These are phyloP conservation scores for Leptoclinus maculatus DNA, from an alignment of 2,797 vertebrate species.

Conservation along the genomic window DNA sequence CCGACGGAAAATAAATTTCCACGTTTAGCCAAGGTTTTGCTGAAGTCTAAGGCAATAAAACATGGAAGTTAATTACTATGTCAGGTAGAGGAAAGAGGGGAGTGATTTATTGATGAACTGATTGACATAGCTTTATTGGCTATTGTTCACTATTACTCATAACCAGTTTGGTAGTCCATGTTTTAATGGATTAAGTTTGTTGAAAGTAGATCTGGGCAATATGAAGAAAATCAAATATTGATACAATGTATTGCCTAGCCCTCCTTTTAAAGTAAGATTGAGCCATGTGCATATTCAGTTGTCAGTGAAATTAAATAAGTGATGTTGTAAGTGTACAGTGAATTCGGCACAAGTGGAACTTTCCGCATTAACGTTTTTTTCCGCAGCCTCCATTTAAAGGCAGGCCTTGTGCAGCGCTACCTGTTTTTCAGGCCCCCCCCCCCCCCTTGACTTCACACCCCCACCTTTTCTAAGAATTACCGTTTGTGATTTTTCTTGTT, in stretches of 20 bases:
- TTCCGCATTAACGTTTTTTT: constrained; percentile 9
- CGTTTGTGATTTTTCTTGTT: constrained; percentile 74
- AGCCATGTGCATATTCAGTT: neutral
- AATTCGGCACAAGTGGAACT: neutral
- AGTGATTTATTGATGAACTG: neutral
- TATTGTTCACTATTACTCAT: neutral
- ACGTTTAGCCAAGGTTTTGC: neutral
- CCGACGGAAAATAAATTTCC: neutral
- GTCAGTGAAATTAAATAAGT: neutral
- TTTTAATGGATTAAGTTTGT: neutral
- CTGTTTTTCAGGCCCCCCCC: constrained; percentile 64
- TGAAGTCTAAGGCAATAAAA: neutral
- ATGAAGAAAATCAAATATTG: neutral
- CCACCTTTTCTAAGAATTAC: constrained; percentile 44
- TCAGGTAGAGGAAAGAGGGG: neutral
- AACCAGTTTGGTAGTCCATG: neutral
- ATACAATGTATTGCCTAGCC: neutral
- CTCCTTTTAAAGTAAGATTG: neutral
- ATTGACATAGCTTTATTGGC: neutral
- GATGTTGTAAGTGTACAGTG: neutral
- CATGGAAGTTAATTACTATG: neutral
- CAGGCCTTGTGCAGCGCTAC: constrained; percentile 30
- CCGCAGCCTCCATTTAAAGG: constrained; percentile 16
- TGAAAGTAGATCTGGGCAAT: neutral
- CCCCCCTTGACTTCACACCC: neutral